Evolutionary conservation across 35 echinoderm and acorn worm genomes (phyloP), one percentile per base, ranked within the genome.

Genomic region (Stichopus chloronotus): DNA sequence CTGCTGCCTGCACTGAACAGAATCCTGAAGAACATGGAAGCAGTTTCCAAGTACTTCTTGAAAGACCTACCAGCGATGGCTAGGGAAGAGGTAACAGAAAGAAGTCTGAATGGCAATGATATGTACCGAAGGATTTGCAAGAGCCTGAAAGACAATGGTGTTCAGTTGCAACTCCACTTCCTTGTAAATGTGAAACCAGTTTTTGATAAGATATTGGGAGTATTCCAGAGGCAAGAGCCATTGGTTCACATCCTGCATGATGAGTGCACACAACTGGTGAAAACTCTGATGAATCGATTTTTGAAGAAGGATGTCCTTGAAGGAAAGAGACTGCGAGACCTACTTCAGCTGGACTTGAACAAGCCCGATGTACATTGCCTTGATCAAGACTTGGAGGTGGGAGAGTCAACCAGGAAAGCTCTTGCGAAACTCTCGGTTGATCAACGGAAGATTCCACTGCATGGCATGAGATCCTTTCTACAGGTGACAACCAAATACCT

Each of bases 301-400:
- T 77, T 77, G 72, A 77, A 77, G 72, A 77, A 77, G 72, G 72
- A 77, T 77, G 72, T 77, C 72, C 72, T 77, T 77, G 4, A 77
- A 77, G 72, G 72, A 24, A 68, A 68, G 63, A 68, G 63, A 17
- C 63, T 68, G 63, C 17, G 63, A 68, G 63, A 68, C 63, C 63
- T 76, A 76, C 72, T 76, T 76, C 72, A 76, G 72, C 72, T 76
- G 12, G 72, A 76, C 72, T 13, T 76, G 72, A 76, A 5, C 72
- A 76, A 76, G 72, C 72, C 72, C 5, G 14, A 76, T 13, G 12
- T 76, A 76, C 72, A 76, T 16, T 76, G 72, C 72, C 72, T 76
- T 76, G 72, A 76, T 76, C 12, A 76, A 76, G 72, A 76, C 12
- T 76, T 5, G 72, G 72, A 76, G 72, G 72, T 76, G 12, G 72